A percentile compares a stretch with the other conserved stretches of the same genome.
phyloP scores from a whole-genome alignment of 2,888 invertebrate species.

The Parapristionchus giblindavisi region DNA sequence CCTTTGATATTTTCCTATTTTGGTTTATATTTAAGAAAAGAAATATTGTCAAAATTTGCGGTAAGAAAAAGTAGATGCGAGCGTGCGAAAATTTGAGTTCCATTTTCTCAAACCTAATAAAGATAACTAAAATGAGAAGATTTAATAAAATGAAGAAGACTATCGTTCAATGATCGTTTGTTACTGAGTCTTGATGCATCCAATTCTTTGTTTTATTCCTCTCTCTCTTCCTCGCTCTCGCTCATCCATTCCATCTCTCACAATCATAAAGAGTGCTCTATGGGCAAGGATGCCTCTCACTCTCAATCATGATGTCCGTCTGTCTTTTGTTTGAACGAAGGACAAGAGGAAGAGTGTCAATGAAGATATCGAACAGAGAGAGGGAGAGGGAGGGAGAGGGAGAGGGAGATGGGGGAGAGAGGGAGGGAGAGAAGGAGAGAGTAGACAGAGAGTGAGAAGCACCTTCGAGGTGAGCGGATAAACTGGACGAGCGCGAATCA shows the following conservation, averaged over 20 bases:
- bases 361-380: background rate
- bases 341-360: background rate
- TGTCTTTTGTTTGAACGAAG: background rate
- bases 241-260: background rate
- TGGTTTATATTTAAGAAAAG: too few relatives aligned
- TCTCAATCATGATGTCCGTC: background rate
- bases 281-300: background rate
- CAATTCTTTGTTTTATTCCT: background rate
- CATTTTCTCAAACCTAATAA: too few relatives aligned
- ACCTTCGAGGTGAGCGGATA: too few relatives aligned
- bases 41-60: too few relatives aligned
- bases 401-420: conserved; percentile 7
- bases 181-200: background rate
- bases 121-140: too few relatives aligned
- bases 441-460: too few relatives aligned
- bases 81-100: too few relatives aligned
- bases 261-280: background rate
- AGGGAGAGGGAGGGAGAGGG: background rate
- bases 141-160: too few relatives aligned
- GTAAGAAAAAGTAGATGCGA: too few relatives aligned
- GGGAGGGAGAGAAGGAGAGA: conserved; percentile 10
- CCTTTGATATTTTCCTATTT: too few relatives aligned
- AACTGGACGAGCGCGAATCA: too few relatives aligned
- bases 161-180: background rate
- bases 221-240: background rate